Evolutionary conservation across 2,113 vertebrate genomes (phyloP).

Genomic region (Nothocercus nigrocapillus): DNA sequence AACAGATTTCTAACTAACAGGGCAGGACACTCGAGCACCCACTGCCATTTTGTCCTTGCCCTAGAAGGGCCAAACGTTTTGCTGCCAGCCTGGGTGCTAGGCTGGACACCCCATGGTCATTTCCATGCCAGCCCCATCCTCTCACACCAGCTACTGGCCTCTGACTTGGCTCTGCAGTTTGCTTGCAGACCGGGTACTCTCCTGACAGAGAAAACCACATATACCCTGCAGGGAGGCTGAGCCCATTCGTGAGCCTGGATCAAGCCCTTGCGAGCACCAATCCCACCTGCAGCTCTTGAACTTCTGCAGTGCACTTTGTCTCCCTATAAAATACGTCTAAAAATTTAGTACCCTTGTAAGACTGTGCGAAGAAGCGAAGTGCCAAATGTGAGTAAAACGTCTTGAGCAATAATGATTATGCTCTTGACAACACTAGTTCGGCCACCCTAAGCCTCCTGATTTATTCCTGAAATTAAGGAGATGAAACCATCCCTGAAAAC

Average conservation of each 20-base stretch:
- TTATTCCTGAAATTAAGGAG: not conserved
- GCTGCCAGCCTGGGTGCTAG: rapidly evolving
- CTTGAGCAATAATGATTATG: not conserved
- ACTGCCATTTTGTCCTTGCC: not conserved
- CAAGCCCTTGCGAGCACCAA: not conserved
- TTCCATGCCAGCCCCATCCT: not conserved
- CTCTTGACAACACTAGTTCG: not conserved
- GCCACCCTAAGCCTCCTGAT: not conserved
- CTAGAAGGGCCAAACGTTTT: not conserved
- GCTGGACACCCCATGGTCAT: not conserved
- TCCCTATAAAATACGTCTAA: not conserved
- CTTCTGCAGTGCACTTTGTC: rapidly evolving
- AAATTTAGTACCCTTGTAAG: not conserved
- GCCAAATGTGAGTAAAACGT: not conserved
- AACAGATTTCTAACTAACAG: not conserved
- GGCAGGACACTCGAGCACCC: not conserved
- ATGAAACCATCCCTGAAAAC: not conserved
- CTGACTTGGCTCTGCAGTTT: not conserved
- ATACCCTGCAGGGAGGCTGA: not conserved
- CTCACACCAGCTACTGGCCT: not conserved
- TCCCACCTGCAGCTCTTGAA: not conserved
- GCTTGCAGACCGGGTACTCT: not conserved
- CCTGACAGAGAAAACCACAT: not conserved
- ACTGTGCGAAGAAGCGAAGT: not conserved
- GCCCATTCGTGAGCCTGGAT: rapidly evolving